Percentiles rank a stretch among this genome's conserved stretches.
These are phyloP conservation scores for Pelvicachromis taeniatus DNA, from an alignment of 2,113 vertebrate genomes.

Conservation along the genomic window DNA sequence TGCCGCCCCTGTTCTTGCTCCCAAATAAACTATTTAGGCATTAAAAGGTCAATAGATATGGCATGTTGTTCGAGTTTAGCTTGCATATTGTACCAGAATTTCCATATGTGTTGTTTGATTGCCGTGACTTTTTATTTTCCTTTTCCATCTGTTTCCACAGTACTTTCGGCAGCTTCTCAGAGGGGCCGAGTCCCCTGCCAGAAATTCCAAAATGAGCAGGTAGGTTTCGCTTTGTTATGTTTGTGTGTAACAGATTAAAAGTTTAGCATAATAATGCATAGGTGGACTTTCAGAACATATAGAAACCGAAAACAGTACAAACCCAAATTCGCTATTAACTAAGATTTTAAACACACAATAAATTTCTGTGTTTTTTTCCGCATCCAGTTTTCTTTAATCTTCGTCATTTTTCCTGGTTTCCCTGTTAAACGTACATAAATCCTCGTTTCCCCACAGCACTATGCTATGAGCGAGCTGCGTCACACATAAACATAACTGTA, in stretches of 20 bases:
- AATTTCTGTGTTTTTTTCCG: not conserved
- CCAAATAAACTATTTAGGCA: not conserved
- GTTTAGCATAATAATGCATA: not conserved
- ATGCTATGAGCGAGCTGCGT: not conserved
- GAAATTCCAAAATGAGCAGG: constrained; percentile 93
- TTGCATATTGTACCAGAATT: not conserved
- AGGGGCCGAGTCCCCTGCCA: constrained; percentile 92
- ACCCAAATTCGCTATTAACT: not conserved
- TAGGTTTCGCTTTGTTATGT: constrained; percentile 49
- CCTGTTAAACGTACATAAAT: not conserved
- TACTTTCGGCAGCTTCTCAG: constrained; percentile 93
- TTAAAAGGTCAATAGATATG: not conserved
- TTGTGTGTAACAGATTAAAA: not conserved
- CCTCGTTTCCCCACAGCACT: not conserved
- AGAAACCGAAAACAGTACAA: not conserved
- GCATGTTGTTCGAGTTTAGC: not conserved
- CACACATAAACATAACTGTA: not conserved
- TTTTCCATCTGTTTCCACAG: constrained; percentile 63
- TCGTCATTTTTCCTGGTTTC: not conserved
- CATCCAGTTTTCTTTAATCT: not conserved
- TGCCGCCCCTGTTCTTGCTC: not conserved
- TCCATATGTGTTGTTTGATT: not conserved
- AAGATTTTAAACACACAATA: not conserved
- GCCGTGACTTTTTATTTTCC: not conserved
- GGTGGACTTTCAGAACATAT: not conserved